Evolutionary conservation across 1,140 invertebrate genomes (phyloP).

Genomic region (Lasioglossum baleicum): DNA sequence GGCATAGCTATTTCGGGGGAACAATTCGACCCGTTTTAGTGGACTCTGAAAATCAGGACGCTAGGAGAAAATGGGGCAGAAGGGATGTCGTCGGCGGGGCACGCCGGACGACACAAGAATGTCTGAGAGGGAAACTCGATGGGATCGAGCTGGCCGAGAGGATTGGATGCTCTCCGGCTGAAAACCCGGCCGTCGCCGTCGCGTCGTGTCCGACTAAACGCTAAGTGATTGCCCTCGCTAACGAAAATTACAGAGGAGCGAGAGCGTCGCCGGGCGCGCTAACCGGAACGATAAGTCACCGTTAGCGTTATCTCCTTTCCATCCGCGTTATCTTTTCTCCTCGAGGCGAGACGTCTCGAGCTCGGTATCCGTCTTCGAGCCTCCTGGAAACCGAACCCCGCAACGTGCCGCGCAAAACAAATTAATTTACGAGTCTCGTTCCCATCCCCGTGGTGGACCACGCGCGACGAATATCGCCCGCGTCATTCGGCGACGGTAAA

Average conservation of each 20-base stretch:
- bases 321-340: slow-evolving; percentile 8
- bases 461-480: slow-evolving; percentile 12
- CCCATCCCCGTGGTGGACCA: neutral
- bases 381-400: too few species aligned
- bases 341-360: neutral
- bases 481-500: neutral
- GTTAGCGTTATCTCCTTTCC: slow-evolving; percentile 21
- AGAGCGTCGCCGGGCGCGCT: slow-evolving; percentile 2
- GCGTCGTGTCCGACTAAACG: slow-evolving; percentile 15
- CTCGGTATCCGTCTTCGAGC: slow-evolving; percentile 1
- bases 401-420: neutral
- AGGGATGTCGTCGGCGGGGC: neutral
- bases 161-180: neutral
- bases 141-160: neutral
- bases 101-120: neutral
- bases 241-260: slow-evolving; percentile 31
- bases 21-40: slow-evolving; percentile 39
- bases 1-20: slow-evolving; percentile 32
- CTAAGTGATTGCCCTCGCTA: slow-evolving; percentile 11
- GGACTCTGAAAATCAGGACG: slow-evolving; percentile 32
- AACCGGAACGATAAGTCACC: slow-evolving; percentile 28
- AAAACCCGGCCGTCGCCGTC: neutral
- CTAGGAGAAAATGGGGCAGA: slow-evolving; percentile 15
- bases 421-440: slow-evolving; percentile 37
- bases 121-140: neutral